Evolutionary conservation across 2,888 invertebrate species (phyloP).

Genomic region (Monoplex corrugatus): DNA sequence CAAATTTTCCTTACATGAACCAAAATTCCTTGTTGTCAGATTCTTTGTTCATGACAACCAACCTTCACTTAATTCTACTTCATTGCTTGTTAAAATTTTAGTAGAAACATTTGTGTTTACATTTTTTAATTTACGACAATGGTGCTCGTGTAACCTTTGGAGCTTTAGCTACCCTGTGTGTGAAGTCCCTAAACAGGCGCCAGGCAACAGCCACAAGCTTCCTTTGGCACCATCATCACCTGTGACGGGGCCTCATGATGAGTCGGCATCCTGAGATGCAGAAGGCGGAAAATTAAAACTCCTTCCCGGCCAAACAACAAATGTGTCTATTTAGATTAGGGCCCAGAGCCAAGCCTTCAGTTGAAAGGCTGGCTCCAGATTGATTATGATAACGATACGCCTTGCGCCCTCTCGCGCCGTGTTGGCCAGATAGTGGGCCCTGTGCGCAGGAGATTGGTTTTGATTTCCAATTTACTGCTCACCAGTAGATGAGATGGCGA

Average conservation of each 20-base stretch:
- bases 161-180: neutral
- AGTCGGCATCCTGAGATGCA: conserved; percentile 20
- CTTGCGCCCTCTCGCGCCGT: conserved; percentile 27
- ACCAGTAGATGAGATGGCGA: conserved; percentile 25
- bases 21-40: too few species aligned
- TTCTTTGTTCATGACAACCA: too few species aligned
- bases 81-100: too few species aligned
- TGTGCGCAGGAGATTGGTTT: conserved; percentile 29
- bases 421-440: conserved; percentile 11
- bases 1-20: too few species aligned
- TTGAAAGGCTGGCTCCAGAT: conserved; percentile 31
- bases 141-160: too few species aligned
- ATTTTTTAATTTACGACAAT: too few species aligned
- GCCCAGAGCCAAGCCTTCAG: neutral
- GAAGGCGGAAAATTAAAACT: conserved; percentile 34
- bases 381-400: conserved; percentile 35
- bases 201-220: neutral
- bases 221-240: neutral
- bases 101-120: too few species aligned
- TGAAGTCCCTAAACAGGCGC: neutral
- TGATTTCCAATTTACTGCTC: conserved; percentile 31
- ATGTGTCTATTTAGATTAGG: conserved; percentile 34
- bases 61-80: too few species aligned
- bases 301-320: conserved; percentile 22
- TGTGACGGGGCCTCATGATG: neutral